Evolutionary conservation across 1,140 invertebrate species (phyloP).

Genomic region (Ostrea edulis): DNA sequence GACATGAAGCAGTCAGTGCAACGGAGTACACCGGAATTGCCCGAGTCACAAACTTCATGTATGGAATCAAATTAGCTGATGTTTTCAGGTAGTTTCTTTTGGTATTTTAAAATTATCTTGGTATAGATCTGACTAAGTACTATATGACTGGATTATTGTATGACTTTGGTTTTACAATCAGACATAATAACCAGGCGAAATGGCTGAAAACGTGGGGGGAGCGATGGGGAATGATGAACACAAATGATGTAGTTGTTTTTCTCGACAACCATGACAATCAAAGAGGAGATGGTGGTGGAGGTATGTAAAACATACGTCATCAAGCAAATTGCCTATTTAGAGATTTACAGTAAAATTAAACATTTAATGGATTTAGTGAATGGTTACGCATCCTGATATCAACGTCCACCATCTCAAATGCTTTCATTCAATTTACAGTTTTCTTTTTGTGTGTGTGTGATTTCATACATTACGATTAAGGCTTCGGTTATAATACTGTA

Average conservation of each 20-base stretch:
- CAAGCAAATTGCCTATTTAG: too few relatives aligned
- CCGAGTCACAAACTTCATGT: slow-evolving; percentile 88
- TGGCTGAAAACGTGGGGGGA: slow-evolving; percentile 72
- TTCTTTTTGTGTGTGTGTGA: too few relatives aligned
- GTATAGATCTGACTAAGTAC: background rate
- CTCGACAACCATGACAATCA: slow-evolving; percentile 81
- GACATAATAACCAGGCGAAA: slow-evolving; percentile 67
- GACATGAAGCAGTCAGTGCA: slow-evolving; percentile 85
- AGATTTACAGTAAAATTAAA: too few relatives aligned
- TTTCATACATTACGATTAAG: too few relatives aligned
- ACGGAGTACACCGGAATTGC: slow-evolving; percentile 80
- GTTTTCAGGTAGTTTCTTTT: slow-evolving; percentile 61
- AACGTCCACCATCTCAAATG: too few relatives aligned
- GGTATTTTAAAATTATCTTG: background rate
- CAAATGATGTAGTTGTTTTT: slow-evolving; percentile 78
- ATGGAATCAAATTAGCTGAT: slow-evolving; percentile 80
- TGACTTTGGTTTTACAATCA: slow-evolving; percentile 22
- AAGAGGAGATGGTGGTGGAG: slow-evolving; percentile 75
- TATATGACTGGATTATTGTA: background rate
- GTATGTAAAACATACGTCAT: background rate
- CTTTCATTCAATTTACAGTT: too few relatives aligned
- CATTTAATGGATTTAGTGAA: too few relatives aligned
- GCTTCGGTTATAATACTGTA: too few relatives aligned
- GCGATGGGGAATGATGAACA: slow-evolving; percentile 73
- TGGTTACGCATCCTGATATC: too few relatives aligned